Conservation (phyloP, 1,140 invertebrate genomes). For the Pseudomyrmex sp. region DNA sequence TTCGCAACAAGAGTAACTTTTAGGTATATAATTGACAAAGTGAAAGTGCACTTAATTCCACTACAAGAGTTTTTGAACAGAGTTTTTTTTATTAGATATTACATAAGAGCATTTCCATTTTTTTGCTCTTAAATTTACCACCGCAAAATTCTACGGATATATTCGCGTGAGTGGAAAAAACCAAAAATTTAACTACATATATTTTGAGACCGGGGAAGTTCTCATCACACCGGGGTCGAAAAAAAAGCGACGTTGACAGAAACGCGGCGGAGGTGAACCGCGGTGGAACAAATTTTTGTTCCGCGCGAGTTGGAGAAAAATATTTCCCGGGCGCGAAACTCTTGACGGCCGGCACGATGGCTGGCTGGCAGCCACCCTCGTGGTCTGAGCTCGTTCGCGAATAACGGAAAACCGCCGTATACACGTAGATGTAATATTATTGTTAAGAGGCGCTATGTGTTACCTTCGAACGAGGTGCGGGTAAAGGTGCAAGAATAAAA, state of each 20-base stretch:
- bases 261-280: slow-evolving; percentile 5
- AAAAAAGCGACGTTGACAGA: slow-evolving; percentile 44
- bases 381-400: slow-evolving; percentile 6
- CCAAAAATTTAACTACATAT: slow-evolving; percentile 8
- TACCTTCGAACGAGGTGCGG: slow-evolving; percentile 48
- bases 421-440: slow-evolving; percentile 62
- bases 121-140: no score
- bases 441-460: slow-evolving; percentile 48
- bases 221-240: slow-evolving; percentile 17
- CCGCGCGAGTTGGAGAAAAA: slow-evolving; percentile 13
- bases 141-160: no score
- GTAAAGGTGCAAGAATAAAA: slow-evolving; percentile 56
- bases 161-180: neutral
- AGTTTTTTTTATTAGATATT: no score
- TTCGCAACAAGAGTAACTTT: no score
- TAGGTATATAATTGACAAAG: no score
- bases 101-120: no score
- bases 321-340: slow-evolving; percentile 48
- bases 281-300: slow-evolving; percentile 60
- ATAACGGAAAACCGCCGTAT: slow-evolving; percentile 16
- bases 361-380: slow-evolving; percentile 49
- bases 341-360: slow-evolving; percentile 36
- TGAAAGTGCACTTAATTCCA: no score
- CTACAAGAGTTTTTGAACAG: no score
- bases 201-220: slow-evolving; percentile 27